Percentiles rank a stretch among this genome's conserved stretches.
Conservation (phyloP, 2,113 vertebrate species). For the Helogale parvula region DNA sequence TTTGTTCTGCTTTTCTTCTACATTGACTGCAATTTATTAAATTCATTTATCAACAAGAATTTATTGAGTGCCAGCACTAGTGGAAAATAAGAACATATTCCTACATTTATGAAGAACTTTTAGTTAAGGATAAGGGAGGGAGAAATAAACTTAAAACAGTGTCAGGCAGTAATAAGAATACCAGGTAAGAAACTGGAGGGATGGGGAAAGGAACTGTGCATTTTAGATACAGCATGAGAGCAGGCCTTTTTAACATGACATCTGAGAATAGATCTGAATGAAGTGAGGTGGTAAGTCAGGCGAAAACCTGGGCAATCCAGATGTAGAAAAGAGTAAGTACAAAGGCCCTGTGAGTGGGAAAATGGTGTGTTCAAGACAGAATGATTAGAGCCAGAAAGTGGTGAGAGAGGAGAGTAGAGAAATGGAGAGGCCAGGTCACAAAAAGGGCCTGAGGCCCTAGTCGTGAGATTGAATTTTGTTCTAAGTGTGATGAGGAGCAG, state of each 20-base stretch:
- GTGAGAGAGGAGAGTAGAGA: neutral
- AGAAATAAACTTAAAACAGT: neutral
- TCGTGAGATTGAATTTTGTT: neutral
- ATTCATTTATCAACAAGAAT: constrained; percentile 2
- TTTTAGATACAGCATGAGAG: constrained; percentile 10
- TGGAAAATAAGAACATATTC: constrained; percentile 21
- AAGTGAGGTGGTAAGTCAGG: neutral
- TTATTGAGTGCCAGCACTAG: neutral
- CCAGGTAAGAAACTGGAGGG: neutral
- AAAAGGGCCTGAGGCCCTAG: neutral
- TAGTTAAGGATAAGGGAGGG: neutral
- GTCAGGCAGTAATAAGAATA: neutral
- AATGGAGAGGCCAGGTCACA: neutral
- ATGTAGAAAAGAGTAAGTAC: neutral
- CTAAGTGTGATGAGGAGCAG: neutral
- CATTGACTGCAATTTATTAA: neutral
- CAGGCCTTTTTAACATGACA: neutral
- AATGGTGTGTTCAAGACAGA: neutral
- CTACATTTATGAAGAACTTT: constrained; percentile 32
- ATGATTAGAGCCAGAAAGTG: neutral
- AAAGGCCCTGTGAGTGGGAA: neutral
- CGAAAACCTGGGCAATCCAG: neutral
- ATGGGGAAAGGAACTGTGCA: neutral
- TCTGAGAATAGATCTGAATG: neutral
- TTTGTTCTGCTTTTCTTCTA: constrained; percentile 17